Evolutionary conservation across 2,797 vertebrate genomes (phyloP), one percentile per base, ranked within the genome.

Genomic region (Gadopsis bispinosus): DNA sequence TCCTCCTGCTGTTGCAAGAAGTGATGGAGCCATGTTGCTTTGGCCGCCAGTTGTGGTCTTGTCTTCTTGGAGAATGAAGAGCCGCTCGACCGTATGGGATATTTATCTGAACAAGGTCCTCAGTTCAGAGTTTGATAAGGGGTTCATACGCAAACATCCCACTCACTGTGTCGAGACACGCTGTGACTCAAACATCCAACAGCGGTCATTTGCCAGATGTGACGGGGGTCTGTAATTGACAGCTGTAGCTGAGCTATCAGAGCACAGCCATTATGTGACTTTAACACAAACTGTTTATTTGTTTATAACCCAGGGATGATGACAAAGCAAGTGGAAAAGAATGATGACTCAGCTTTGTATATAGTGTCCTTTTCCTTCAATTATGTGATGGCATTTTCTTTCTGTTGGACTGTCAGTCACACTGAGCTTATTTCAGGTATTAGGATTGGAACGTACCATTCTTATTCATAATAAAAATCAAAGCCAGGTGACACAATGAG

Each of bases 21-120:
- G 61, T n/a, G 87, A 85, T 50, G 80, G 53, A 81, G 75, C 86
- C 95, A 96, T 96, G 76, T 81, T 87, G 81, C 72, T 82, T 39
- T 45, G 66, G 66, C 66, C 29, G 64, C 79, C 83, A 61, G 81
- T 63, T 37, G 68, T 65, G 51, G 67, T 65, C 65, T 68, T 37
- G 80, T 73, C 79, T 61, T 59, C n/a, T 41, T 41, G 77, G 68
- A 79, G 75, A 95, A 82, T 96, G 92, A 86, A 26, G 51, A 79
- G 35, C 50, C 20, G 54, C 65, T 70, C 0, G 31, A 69, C 71
- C 35, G 37, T 39, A 80, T 19, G 69, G 75, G 77, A 88, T 95
- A 95, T 96, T 95, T 96, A 96, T 95, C 92, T 73, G 90, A 85
- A 75, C 91, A 86, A 90, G 87, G 95, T 94, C 94, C 92, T 86